These are phyloP conservation scores for Coccyzus lansbergi DNA, from an alignment of 2,797 vertebrate genomes.

Conservation along the genomic window DNA sequence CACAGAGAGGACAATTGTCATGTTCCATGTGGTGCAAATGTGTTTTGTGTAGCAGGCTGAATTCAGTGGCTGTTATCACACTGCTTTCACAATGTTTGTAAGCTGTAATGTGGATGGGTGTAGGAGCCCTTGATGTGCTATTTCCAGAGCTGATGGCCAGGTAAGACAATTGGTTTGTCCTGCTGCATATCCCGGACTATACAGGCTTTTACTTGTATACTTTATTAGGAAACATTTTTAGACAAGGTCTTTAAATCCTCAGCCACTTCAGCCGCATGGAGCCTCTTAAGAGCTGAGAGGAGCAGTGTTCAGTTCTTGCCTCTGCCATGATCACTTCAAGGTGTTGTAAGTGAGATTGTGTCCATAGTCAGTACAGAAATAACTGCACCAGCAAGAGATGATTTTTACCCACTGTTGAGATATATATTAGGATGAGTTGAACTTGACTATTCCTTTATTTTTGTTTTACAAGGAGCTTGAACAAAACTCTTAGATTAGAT, in stretches of 20 bases:
- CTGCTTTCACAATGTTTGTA: not conserved
- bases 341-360: not conserved
- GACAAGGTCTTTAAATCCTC: not conserved
- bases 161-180: not conserved
- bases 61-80: conserved; percentile 2
- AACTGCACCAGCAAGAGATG: not conserved
- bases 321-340: not conserved
- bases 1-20: conserved; percentile 38
- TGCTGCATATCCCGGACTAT: not conserved
- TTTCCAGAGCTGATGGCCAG: not conserved
- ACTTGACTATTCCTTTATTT: not conserved
- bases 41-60: conserved; percentile 39
- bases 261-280: not conserved
- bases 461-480: not conserved
- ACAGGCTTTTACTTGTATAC: not conserved
- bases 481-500: not conserved
- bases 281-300: not conserved
- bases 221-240: not conserved
- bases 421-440: not conserved
- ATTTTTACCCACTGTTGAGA: not conserved
- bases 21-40: conserved; percentile 46
- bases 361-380: not conserved
- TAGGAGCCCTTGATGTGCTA: not conserved
- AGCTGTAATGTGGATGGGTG: not conserved
- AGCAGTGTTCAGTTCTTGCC: not conserved